A percentile compares a stretch with the other conserved stretches of the same genome.
Evolutionary conservation across 2,797 vertebrate genomes (phyloP).

Genomic region (Lacerta viridis): DNA sequence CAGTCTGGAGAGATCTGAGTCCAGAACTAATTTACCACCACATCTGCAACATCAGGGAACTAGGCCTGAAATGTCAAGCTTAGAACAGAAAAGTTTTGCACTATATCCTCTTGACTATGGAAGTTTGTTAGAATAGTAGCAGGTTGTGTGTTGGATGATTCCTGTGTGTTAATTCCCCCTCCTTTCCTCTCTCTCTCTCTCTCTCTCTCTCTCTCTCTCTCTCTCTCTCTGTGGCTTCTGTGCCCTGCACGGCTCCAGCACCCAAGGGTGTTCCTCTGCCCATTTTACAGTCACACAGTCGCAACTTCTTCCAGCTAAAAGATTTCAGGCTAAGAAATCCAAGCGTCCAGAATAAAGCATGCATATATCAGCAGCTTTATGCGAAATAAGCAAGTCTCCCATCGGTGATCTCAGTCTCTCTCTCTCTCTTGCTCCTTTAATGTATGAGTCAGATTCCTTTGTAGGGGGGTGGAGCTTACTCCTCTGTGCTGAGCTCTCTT

Average conservation of each 20-base stretch:
- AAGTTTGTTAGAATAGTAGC: neutral
- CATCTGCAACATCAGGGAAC: neutral
- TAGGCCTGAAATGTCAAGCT: neutral
- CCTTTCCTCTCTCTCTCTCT: no score
- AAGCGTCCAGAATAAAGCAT: neutral
- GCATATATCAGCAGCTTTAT: neutral
- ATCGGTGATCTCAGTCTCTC: neutral
- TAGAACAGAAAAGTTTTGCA: neutral
- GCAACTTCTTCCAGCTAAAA: neutral
- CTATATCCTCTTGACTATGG: neutral
- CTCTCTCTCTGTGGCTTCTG: neutral
- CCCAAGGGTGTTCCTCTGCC: neutral
- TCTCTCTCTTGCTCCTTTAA: neutral
- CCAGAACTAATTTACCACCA: neutral
- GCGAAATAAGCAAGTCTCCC: neutral
- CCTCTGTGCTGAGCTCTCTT: conserved; percentile 3
- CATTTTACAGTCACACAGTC: neutral
- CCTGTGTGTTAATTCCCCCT: neutral
- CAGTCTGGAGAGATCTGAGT: neutral
- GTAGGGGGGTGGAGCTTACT: neutral
- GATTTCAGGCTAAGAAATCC: neutral
- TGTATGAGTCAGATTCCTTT: neutral
- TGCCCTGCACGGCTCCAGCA: neutral
- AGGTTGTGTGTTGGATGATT: neutral
- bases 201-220: no score